Evolutionary conservation across 2,888 invertebrate genomes (phyloP), one percentile per base, ranked within the genome.

Genomic region (Drosophila mulleri): DNA sequence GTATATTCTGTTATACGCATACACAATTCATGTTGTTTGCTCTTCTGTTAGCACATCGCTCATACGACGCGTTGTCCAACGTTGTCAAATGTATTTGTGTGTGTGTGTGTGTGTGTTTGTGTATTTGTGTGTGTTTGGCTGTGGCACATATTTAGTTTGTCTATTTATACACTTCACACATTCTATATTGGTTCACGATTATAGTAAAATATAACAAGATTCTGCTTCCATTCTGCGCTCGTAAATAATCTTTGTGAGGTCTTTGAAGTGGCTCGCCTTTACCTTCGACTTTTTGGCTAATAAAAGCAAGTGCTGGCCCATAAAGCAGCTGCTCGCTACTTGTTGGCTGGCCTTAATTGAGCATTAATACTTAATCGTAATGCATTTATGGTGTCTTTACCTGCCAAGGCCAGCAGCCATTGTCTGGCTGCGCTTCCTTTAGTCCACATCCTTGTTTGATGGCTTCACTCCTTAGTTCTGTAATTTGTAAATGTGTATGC

Each of bases 381-480:
- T 39, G 14, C 23, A 39, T 54, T 18, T 18, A 14, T 7, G 45
- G 20, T 58, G 18, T 58, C 44, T 53, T 91, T 89, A 92, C 92
- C 92, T 92, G 91, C 82, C 67, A 91, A 67, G 70, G 83, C 82
- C 74, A 92, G 72, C 78, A 92, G 87, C 90, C 91, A 88, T 67
- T 88, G 89, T 65, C 82, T 80, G 60, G 68, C 67, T 67, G 69
- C 70, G 61, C 53, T 77, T 56, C 68, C 70, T 64, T 70, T 72
- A n/a, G 67, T 73, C 86, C 70, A 78, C 83, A 83, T 83, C 20
- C 18, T 69, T 74, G 62, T 37, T 61, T 44, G 54, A 29, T 45
- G 20, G 42, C 16, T 59, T 47, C 37, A 18, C 62, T 62, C 16
- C 53, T 29, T 45, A 41, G 14, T 41, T 42, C 41, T 62, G 16